phyloP scores from a whole-genome alignment of 2,888 invertebrate species.

The Smittia sp. region DNA sequence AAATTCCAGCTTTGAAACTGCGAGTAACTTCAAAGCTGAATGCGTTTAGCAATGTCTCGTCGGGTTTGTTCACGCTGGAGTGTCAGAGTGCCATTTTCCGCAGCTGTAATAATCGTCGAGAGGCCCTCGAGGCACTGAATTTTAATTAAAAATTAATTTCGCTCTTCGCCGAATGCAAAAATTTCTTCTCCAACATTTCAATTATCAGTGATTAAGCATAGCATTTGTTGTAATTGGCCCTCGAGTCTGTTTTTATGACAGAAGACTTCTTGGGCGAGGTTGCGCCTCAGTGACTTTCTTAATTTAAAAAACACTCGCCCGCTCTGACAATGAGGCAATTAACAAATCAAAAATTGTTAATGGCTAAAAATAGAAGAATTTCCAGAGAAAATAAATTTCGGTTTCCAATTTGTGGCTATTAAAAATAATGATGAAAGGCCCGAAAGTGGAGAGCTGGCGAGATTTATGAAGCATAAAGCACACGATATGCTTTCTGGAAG shows the following conservation, averaged over 20 bases:
- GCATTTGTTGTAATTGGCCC: neutral
- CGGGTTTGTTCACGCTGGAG: too few species aligned
- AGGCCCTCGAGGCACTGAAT: constrained; percentile 12
- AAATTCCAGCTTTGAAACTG: too few species aligned
- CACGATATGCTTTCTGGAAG: constrained; percentile 2
- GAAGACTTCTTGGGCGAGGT: neutral
- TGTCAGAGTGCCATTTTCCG: too few species aligned
- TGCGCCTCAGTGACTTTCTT: neutral
- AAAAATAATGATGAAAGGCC: constrained; percentile 22
- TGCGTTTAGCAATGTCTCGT: too few species aligned
- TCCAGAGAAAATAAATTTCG: neutral
- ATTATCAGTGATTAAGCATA: constrained; percentile 9
- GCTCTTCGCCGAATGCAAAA: neutral
- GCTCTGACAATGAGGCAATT: neutral
- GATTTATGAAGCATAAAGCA: constrained; percentile 34
- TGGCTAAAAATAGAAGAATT: neutral
- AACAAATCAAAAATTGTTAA: neutral
- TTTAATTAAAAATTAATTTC: constrained; percentile 26
- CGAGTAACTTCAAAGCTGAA: too few species aligned
- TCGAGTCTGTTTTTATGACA: neutral
- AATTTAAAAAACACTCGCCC: neutral
- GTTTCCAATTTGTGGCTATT: constrained; percentile 1
- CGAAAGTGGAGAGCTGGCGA: neutral
- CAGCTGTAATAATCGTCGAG: too few species aligned
- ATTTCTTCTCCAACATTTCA: neutral